Base-by-base conservation (phyloP, 2,888 invertebrate species). In the Scelioninae gen. 1 region DNA sequence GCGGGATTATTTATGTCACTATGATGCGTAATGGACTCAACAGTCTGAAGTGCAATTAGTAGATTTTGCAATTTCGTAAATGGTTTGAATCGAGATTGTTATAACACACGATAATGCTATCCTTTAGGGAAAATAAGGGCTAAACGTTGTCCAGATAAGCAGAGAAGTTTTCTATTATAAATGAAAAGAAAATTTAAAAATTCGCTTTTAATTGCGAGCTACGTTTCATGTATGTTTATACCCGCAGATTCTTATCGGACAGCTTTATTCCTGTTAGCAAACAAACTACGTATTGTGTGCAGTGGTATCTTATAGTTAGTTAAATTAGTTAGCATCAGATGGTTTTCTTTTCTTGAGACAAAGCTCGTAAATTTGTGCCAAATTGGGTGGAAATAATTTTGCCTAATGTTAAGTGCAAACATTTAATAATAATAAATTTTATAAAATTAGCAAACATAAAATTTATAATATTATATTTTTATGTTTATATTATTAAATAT, bases 21-120 rank as follows among this genome's bases (percentile, higher is more conserved):
- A 16, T 66, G 60, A 66, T 66, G 43, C 16, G 51, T 60, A 53
- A 78, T 49, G 32, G 63, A 78, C 40, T 78, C 63, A 65, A 68
- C 68, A 69, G 63, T 38, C 56, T 78, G 62, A 71, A 71, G 23
- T 49, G 60, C 56, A 78, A 78, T 78, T 71, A 71, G 45, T 31
- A 32, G 34, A 47, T 40, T 16, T 32, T 11, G 47, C 56, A 40
- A 56, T 34, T 77, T 43, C 55, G 62, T 55, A 77, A 77, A 68
- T 53, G 47, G 55, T 71, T 56, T 38, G 29, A 8, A 23, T 32
- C 16, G 29, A 40, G 10, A 40, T 11, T 11, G 40, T 40, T 56
- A 32, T 55, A 58, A 75, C 45, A 31, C 45, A 47, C 45, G 47
- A 56, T 47, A 45, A 63, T 11, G n/a, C 40, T 40, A 40, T 40